Percentiles rank a stretch among this genome's conserved stretches.
Evolutionary conservation across 2,797 vertebrate genomes (phyloP).

Genomic region (Mastacembelus armatus): DNA sequence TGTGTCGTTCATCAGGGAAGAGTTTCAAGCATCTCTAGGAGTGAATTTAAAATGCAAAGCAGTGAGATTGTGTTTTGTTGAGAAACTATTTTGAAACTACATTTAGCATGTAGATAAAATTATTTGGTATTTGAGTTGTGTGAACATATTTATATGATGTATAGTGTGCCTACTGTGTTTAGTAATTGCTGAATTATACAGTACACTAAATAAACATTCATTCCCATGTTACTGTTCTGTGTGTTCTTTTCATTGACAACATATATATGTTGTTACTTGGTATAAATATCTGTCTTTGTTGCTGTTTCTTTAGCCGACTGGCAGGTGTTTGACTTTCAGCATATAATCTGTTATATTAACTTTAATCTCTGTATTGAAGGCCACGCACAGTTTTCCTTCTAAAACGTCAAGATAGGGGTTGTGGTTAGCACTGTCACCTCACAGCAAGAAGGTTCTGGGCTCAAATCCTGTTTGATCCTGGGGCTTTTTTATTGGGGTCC

Average conservation of each 20-base stretch:
- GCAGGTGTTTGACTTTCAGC: neutral
- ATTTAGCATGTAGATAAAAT: neutral
- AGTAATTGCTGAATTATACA: constrained; percentile 9
- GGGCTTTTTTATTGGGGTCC: too few species aligned
- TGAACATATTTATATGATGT: constrained; percentile 3
- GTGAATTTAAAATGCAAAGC: constrained; percentile 5
- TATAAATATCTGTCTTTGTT: too few species aligned
- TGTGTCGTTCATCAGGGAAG: neutral
- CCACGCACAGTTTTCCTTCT: constrained; percentile 22
- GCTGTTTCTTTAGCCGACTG: too few species aligned
- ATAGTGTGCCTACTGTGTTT: constrained; percentile 1
- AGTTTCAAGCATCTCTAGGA: constrained; percentile 14
- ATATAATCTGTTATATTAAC: constrained; percentile 2
- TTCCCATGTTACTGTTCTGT: neutral
- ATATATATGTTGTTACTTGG: too few species aligned
- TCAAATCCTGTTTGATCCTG: too few species aligned
- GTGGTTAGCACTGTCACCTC: too few species aligned
- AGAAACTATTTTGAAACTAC: constrained; percentile 12
- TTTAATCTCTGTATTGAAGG: constrained; percentile 22
- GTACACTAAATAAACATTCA: neutral
- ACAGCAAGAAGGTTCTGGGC: too few species aligned
- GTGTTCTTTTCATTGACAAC: too few species aligned
- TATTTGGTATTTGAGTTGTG: constrained; percentile 6
- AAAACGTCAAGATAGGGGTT: too few species aligned
- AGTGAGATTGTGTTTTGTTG: constrained; percentile 22